A percentile compares a stretch with the other conserved stretches of the same genome.
Evolutionary conservation across 2,113 vertebrate species (phyloP).

Genomic region (Tachycineta bicolor): DNA sequence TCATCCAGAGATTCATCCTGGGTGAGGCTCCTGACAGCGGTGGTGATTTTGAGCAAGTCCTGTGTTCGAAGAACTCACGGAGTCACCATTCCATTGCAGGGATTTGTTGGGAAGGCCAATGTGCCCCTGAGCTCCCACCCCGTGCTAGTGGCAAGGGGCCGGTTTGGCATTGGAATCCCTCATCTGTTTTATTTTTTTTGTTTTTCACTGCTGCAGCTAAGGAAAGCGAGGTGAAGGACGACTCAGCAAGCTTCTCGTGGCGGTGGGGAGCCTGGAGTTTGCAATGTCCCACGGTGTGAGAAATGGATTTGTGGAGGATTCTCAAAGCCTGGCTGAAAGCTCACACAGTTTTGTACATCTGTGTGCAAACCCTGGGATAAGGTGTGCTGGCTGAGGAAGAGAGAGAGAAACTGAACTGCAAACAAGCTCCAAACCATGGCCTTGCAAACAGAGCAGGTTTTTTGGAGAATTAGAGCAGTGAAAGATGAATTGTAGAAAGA

Average conservation of each 20-base stretch:
- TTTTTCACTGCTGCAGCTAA: neutral
- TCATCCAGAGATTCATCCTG: neutral
- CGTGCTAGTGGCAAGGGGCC: neutral
- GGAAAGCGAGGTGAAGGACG: neutral
- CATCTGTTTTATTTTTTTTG: neutral
- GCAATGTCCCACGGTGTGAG: neutral
- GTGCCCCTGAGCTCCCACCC: neutral
- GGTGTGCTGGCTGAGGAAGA: neutral
- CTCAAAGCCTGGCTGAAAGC: neutral
- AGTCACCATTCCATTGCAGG: neutral
- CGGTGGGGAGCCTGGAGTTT: neutral
- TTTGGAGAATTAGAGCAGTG: neutral
- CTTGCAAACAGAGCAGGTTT: neutral
- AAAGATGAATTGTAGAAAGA: neutral
- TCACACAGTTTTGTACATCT: neutral
- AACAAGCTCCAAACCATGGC: neutral
- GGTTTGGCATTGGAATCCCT: neutral
- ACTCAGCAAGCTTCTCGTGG: neutral
- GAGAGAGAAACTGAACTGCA: neutral
- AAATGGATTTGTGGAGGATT: neutral
- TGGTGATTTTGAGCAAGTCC: neutral
- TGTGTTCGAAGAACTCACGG: neutral
- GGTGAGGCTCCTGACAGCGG: neutral
- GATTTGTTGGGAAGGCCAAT: neutral
- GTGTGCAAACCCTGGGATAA: neutral